Evolutionary conservation across 2,888 invertebrate genomes (phyloP).

Genomic region (Cremastinae sp.): DNA sequence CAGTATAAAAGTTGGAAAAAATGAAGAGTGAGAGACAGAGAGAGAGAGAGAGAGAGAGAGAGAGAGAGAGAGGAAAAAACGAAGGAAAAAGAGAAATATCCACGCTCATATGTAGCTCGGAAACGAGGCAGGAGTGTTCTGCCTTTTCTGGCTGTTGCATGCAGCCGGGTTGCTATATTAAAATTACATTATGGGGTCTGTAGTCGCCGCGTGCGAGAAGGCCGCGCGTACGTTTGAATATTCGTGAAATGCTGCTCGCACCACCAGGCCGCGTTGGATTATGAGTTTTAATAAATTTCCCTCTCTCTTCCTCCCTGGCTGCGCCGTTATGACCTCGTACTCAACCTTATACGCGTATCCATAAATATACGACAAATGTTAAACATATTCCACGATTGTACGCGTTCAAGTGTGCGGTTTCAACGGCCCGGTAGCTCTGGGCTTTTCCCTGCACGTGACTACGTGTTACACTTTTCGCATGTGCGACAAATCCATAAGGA

Average conservation of each 20-base stretch:
- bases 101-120: constrained; percentile 15
- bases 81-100: background rate
- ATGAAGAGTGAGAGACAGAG: background rate
- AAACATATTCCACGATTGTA: constrained; percentile 5
- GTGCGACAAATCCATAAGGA: background rate
- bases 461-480: constrained; percentile 3
- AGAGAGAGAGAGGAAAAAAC: background rate
- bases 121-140: background rate
- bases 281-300: constrained; percentile 70
- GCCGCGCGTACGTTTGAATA: constrained; percentile 56
- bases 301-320: constrained; percentile 6
- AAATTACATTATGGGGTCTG: constrained; percentile 67
- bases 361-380: background rate
- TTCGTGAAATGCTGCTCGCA: constrained; percentile 55
- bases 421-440: background rate
- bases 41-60: background rate
- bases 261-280: constrained; percentile 59
- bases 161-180: constrained; percentile 63
- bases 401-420: constrained; percentile 1
- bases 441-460: constrained; percentile 2
- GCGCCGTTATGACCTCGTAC: constrained; percentile 40
- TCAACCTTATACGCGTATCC: background rate
- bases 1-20: background rate
- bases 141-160: constrained; percentile 41
- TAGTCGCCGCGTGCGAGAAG: constrained; percentile 44